phyloP scores from a whole-genome alignment of 1,140 invertebrate genomes.

The Coelopa frigida region DNA sequence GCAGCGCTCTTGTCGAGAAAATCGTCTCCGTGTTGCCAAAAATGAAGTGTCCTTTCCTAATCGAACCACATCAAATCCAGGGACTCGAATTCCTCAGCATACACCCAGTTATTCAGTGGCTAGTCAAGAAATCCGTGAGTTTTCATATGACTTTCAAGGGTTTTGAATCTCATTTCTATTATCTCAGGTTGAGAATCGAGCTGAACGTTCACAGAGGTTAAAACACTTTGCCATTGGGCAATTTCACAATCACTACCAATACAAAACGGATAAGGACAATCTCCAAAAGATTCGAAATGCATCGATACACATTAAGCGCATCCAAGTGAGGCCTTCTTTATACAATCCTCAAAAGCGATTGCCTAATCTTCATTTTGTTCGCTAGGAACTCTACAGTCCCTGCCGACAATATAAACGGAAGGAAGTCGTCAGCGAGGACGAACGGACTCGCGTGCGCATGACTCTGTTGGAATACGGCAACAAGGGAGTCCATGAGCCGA shows the following conservation, averaged over 20 bases:
- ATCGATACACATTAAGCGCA: slow-evolving; percentile 46
- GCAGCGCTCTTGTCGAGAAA: slow-evolving; percentile 87
- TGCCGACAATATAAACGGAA: slow-evolving; percentile 52
- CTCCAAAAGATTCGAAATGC: slow-evolving; percentile 48
- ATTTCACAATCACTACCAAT: slow-evolving; percentile 69
- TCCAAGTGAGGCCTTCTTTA: slow-evolving; percentile 44
- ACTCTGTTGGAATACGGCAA: slow-evolving; percentile 60
- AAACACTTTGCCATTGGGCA: slow-evolving; percentile 75
- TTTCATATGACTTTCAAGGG: slow-evolving; percentile 46
- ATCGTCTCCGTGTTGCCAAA: slow-evolving; percentile 84
- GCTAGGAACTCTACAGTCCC: slow-evolving; percentile 51
- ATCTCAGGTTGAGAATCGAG: slow-evolving; percentile 44
- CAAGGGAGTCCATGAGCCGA: slow-evolving; percentile 14
- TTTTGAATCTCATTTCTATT: slow-evolving; percentile 25
- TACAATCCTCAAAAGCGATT: background rate
- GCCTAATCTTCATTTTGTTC: background rate
- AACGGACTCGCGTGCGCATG: slow-evolving; percentile 50
- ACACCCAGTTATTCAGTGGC: slow-evolving; percentile 91
- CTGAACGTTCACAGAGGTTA: slow-evolving; percentile 34
- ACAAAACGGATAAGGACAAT: slow-evolving; percentile 48
- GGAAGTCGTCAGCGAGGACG: slow-evolving; percentile 47
- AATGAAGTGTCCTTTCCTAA: slow-evolving; percentile 87
- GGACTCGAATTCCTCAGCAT: slow-evolving; percentile 94
- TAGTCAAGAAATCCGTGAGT: slow-evolving; percentile 89
- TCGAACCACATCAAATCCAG: slow-evolving; percentile 98